Conservation (phyloP, 1,140 invertebrate species). For the Panonychus citri region DNA sequence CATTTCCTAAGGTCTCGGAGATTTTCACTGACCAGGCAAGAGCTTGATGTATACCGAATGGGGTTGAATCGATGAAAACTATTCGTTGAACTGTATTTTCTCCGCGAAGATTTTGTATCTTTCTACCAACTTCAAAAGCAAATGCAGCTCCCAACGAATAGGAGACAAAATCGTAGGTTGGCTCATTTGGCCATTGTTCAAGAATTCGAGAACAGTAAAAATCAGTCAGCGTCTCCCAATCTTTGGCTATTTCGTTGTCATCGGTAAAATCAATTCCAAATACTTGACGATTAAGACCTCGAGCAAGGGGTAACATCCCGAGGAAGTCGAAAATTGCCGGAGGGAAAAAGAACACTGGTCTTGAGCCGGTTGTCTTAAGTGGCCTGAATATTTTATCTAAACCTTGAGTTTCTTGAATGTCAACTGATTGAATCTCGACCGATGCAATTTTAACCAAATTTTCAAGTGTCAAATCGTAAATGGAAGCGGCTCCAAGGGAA, state of each 20-base stretch:
- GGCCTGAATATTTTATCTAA: slow-evolving; percentile 21
- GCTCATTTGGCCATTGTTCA: neutral
- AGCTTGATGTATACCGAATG: neutral
- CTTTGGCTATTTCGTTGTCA: slow-evolving; percentile 32
- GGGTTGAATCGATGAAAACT: neutral
- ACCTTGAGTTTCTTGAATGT: slow-evolving; percentile 9
- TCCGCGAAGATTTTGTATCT: slow-evolving; percentile 24
- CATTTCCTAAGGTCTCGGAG: neutral
- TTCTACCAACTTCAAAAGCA: slow-evolving; percentile 68
- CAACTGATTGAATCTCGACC: neutral
- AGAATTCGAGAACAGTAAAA: slow-evolving; percentile 38
- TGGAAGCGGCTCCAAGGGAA: neutral
- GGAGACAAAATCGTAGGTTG: slow-evolving; percentile 48
- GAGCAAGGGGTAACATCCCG: slow-evolving; percentile 40
- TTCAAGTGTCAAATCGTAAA: slow-evolving; percentile 3
- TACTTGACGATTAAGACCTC: slow-evolving; percentile 43
- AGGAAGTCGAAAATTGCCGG: slow-evolving; percentile 63
- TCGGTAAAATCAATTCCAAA: slow-evolving; percentile 70
- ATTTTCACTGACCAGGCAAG: neutral
- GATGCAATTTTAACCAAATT: neutral
- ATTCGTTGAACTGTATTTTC: neutral
- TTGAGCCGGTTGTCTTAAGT: slow-evolving; percentile 16
- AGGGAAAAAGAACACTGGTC: slow-evolving; percentile 50
- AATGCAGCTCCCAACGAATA: slow-evolving; percentile 83
- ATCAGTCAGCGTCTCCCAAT: slow-evolving; percentile 43